Evolutionary conservation across 2,888 invertebrate species (phyloP).

Genomic region (Scrobipalpa costella): DNA sequence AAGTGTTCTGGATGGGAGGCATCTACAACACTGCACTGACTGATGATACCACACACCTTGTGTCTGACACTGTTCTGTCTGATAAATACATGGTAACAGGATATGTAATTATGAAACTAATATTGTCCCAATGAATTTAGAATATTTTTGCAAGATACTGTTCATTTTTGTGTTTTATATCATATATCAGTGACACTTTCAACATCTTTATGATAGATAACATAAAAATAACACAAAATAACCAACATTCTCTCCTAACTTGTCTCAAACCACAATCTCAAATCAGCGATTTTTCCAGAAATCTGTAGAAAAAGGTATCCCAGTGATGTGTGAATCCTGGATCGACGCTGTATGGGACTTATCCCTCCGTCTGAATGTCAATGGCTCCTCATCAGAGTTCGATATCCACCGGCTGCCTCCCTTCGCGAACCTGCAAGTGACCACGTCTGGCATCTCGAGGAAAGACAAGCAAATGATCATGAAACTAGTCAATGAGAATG

Average conservation of each 20-base stretch:
- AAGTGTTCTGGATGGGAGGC: conserved; percentile 90
- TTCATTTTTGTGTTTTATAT: too few species aligned
- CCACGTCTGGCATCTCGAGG: conserved; percentile 87
- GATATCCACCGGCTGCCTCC: conserved; percentile 81
- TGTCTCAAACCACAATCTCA: not conserved
- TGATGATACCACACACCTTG: conserved; percentile 88
- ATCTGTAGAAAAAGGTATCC: conserved; percentile 84
- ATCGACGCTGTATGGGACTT: conserved; percentile 89
- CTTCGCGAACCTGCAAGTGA: conserved; percentile 89
- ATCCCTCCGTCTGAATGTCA: conserved; percentile 82
- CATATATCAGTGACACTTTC: too few species aligned
- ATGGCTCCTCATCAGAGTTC: conserved; percentile 84
- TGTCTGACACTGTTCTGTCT: conserved; percentile 88
- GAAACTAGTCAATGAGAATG: conserved; percentile 86
- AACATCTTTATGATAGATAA: too few species aligned
- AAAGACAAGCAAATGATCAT: conserved; percentile 84
- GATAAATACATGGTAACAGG: conserved; percentile 86
- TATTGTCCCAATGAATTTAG: not conserved
- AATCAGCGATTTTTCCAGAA: conserved; percentile 70
- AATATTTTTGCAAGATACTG: too few species aligned
- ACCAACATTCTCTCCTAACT: not conserved
- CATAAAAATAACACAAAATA: too few species aligned
- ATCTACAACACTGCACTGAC: conserved; percentile 83
- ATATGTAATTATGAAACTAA: not conserved
- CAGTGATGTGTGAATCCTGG: conserved; percentile 90